Percentiles rank a stretch among this genome's conserved stretches.
Conservation (phyloP, 2,888 invertebrate genomes). For the Gandaritis pyraliata region DNA sequence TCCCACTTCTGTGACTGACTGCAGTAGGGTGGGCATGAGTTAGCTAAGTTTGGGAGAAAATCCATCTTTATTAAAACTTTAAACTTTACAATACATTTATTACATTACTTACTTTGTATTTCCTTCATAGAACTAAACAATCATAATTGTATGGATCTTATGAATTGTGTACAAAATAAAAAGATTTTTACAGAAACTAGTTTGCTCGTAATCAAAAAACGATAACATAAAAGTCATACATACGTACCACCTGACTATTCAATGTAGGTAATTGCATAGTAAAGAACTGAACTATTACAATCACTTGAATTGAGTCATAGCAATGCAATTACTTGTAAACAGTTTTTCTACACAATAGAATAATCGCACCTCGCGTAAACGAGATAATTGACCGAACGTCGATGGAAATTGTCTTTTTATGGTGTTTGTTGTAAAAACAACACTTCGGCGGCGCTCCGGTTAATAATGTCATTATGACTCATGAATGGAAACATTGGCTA, state of each 20-base stretch:
- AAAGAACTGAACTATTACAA: neutral
- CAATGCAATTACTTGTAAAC: constrained; percentile 13
- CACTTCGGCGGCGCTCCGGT: constrained; percentile 1
- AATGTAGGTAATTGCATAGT: neutral
- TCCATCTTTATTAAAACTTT: neutral
- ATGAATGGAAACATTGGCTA: constrained; percentile 8
- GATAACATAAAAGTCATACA: neutral
- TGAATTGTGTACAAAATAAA: too few relatives aligned
- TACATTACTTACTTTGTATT: too few relatives aligned
- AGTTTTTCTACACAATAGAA: constrained; percentile 28
- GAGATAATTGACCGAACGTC: constrained; percentile 28
- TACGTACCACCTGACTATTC: neutral
- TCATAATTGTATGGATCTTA: too few relatives aligned
- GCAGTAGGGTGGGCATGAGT: constrained; percentile 18
- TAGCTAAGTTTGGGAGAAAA: neutral
- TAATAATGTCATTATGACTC: constrained; percentile 20
- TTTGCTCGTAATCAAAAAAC: too few relatives aligned
- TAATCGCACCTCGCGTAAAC: constrained; percentile 24
- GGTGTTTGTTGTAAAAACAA: constrained; percentile 12
- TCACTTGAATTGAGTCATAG: constrained; percentile 22
- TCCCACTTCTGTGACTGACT: constrained; percentile 47
- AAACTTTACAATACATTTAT: neutral
- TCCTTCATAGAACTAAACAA: too few relatives aligned
- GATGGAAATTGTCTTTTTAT: constrained; percentile 26
- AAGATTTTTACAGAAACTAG: too few relatives aligned